Evolutionary conservation across 2,113 vertebrate genomes (phyloP).

Genomic region (Chunga burmeisteri): DNA sequence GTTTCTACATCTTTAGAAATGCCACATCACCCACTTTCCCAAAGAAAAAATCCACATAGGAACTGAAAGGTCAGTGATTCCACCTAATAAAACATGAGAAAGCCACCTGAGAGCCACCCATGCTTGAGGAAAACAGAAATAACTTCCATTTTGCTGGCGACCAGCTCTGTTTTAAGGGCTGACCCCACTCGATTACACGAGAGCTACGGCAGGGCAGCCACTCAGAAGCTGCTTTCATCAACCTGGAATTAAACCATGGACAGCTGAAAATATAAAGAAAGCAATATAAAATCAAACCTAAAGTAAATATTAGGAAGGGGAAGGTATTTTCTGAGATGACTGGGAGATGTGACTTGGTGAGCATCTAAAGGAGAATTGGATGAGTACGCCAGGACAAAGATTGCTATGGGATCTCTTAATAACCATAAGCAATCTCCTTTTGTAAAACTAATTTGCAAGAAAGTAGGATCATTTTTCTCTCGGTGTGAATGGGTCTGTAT

Average conservation of each 20-base stretch:
- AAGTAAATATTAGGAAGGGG: neutral
- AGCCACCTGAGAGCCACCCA: neutral
- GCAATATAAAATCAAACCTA: neutral
- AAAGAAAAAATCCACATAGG: neutral
- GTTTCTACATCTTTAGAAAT: neutral
- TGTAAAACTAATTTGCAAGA: neutral
- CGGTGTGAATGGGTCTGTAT: neutral
- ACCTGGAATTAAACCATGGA: neutral
- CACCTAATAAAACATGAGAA: neutral
- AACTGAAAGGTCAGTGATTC: neutral
- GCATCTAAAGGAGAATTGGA: neutral
- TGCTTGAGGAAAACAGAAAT: neutral
- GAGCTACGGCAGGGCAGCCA: neutral
- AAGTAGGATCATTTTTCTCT: neutral
- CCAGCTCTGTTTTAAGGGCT: neutral
- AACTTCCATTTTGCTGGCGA: neutral
- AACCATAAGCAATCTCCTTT: neutral
- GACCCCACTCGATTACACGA: neutral
- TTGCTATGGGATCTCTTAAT: neutral
- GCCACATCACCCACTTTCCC: neutral
- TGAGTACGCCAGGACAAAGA: neutral
- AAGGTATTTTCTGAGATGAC: neutral
- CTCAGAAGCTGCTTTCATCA: neutral
- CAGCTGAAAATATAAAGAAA: neutral
- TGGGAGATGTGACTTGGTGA: neutral